phyloP scores from a whole-genome alignment of 2,888 invertebrate species.

The Brachyopa scutellaris region DNA sequence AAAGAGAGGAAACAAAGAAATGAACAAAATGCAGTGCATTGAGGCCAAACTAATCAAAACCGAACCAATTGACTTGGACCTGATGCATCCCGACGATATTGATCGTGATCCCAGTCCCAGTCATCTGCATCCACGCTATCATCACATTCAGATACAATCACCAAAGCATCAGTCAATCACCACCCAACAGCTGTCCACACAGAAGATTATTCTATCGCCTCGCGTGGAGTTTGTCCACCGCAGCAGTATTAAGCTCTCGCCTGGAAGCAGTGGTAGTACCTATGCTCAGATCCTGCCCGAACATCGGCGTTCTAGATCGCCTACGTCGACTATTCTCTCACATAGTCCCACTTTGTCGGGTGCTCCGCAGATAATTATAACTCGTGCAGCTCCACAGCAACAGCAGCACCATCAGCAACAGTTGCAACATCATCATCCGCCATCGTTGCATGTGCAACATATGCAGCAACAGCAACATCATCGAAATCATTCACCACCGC shows the following conservation, averaged over 20 bases:
- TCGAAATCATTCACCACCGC: conserved; percentile 72
- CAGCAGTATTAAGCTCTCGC: conserved; percentile 57
- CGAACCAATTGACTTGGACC: conserved; percentile 80
- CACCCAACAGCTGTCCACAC: conserved; percentile 65
- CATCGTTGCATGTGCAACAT: conserved; percentile 54
- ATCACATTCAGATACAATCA: conserved; percentile 80
- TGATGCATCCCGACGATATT: conserved; percentile 77
- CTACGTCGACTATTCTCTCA: conserved; percentile 62
- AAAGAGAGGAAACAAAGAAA: conserved; percentile 19
- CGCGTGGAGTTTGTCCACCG: conserved; percentile 78
- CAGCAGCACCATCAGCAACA: conserved; percentile 68
- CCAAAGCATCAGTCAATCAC: conserved; percentile 57
- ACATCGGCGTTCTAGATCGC: conserved; percentile 56
- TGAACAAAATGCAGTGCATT: conserved; percentile 80
- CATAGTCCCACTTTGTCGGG: conserved; percentile 66
- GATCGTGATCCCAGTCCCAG: conserved; percentile 56
- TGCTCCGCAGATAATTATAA: conserved; percentile 79
- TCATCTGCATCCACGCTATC: conserved; percentile 75
- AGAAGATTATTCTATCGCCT: conserved; percentile 80
- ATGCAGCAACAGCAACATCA: conserved; percentile 56
- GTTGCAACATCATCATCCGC: conserved; percentile 74
- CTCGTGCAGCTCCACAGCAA: conserved; percentile 75
- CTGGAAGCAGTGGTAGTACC: conserved; percentile 32
- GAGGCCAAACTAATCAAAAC: conserved; percentile 80
- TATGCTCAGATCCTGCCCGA: conserved; percentile 60